Conservation (phyloP, 1,140 invertebrate species). For the Oryzaephilus surinamensis region DNA sequence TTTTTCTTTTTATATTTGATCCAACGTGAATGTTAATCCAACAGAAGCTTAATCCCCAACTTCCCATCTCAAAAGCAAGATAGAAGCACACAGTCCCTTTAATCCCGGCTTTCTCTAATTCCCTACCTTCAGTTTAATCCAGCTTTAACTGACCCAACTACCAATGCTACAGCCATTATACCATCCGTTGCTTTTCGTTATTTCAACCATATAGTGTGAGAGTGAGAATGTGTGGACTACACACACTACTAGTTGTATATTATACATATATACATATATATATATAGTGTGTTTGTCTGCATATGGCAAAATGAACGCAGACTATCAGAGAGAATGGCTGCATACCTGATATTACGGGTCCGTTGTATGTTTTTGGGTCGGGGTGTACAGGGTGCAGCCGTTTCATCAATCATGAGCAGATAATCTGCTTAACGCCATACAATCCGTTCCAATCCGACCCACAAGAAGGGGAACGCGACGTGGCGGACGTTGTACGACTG, state of each 20-base stretch:
- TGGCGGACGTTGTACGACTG: slow-evolving; percentile 9
- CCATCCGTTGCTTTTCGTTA: slow-evolving; percentile 13
- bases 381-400: slow-evolving; percentile 27
- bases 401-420: slow-evolving; percentile 53
- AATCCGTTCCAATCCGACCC: slow-evolving; percentile 37
- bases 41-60: slow-evolving; percentile 28
- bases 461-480: slow-evolving; percentile 3
- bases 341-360: slow-evolving; percentile 23
- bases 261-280: too few species aligned
- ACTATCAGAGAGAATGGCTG: slow-evolving; percentile 14
- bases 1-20: slow-evolving; percentile 33
- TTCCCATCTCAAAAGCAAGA: slow-evolving; percentile 30
- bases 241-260: too few species aligned
- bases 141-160: slow-evolving; percentile 40
- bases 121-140: slow-evolving; percentile 42
- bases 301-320: too few species aligned
- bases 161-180: slow-evolving; percentile 24
- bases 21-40: slow-evolving; percentile 33
- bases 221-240: too few species aligned
- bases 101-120: slow-evolving; percentile 42
- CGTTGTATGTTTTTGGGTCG: slow-evolving; percentile 24
- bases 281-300: too few species aligned
- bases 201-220: too few species aligned
- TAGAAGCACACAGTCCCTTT: slow-evolving; percentile 31
- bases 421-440: slow-evolving; percentile 47